Conservation (phyloP, 2,888 invertebrate genomes). For the Carcina quercana region DNA sequence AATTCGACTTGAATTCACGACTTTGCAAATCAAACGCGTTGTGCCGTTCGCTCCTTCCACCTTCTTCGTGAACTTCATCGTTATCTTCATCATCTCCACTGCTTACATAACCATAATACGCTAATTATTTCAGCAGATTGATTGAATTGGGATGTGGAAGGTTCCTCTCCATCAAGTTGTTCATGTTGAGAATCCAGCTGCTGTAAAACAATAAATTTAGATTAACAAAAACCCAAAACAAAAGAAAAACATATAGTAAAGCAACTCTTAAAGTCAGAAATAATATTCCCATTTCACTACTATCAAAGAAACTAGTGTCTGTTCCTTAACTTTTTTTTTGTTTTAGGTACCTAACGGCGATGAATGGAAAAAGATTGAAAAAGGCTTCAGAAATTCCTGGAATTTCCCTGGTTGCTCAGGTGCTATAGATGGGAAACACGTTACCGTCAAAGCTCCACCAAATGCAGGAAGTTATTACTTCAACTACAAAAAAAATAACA, state of each 20-base stretch:
- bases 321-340: conserved; percentile 5
- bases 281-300: conserved; percentile 5
- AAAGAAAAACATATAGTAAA: no score
- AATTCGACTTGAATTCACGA: no score
- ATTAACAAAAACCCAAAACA: no score
- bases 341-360: conserved; percentile 20
- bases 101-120: no score
- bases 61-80: no score
- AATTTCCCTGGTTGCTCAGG: conserved; percentile 22
- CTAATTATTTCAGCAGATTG: conserved; percentile 11
- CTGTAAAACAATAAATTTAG: conserved; percentile 9
- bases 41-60: no score
- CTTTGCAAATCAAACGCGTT: no score
- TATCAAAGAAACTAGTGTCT: conserved; percentile 5
- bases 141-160: no score
- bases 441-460: conserved; percentile 19
- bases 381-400: conserved; percentile 19
- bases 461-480: conserved; percentile 23
- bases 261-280: conserved; percentile 6
- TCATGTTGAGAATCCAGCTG: conserved; percentile 12
- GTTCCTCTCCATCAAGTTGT: conserved; percentile 11
- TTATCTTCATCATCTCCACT: no score
- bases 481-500: conserved; percentile 17
- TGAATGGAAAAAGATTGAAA: conserved; percentile 15
- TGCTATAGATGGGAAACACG: conserved; percentile 15